These are phyloP conservation scores for Cichladusa arquata DNA, from an alignment of 2,113 vertebrate genomes.

Conservation along the genomic window DNA sequence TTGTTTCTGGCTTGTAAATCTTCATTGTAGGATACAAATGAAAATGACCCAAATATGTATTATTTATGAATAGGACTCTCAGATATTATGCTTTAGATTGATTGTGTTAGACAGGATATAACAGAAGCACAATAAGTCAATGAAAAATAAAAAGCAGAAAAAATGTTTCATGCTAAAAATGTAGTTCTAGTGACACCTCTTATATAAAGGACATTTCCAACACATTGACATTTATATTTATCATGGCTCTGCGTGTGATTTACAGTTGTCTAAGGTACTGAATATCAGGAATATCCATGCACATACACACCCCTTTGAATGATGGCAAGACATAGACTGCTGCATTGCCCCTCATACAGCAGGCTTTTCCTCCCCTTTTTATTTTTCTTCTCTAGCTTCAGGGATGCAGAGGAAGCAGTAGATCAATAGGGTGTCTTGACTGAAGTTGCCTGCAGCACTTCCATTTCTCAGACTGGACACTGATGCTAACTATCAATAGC, in stretches of 20 bases:
- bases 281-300: conserved; percentile 47
- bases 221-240: conserved; percentile 45
- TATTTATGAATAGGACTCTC: conserved; percentile 66
- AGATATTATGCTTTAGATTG: conserved; percentile 60
- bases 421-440: conserved; percentile 81
- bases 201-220: conserved; percentile 24
- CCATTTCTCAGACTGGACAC: conserved; percentile 84
- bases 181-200: conserved; percentile 45
- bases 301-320: conserved; percentile 37
- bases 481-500: conserved; percentile 85
- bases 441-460: conserved; percentile 74
- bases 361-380: conserved; percentile 40
- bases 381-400: conserved; percentile 67
- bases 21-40: conserved; percentile 55
- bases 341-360: conserved; percentile 23
- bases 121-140: conserved; percentile 49
- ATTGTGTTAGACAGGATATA: conserved; percentile 62
- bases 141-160: conserved; percentile 60
- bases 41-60: conserved; percentile 55
- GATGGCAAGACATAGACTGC: conserved; percentile 48
- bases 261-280: conserved; percentile 36
- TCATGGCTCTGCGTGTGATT: neutral
- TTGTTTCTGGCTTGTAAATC: conserved; percentile 62
- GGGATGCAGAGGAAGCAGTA: conserved; percentile 68
- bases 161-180: conserved; percentile 63